Conservation (phyloP, 2,888 invertebrate genomes). For the Bruchidius siliquastri region DNA sequence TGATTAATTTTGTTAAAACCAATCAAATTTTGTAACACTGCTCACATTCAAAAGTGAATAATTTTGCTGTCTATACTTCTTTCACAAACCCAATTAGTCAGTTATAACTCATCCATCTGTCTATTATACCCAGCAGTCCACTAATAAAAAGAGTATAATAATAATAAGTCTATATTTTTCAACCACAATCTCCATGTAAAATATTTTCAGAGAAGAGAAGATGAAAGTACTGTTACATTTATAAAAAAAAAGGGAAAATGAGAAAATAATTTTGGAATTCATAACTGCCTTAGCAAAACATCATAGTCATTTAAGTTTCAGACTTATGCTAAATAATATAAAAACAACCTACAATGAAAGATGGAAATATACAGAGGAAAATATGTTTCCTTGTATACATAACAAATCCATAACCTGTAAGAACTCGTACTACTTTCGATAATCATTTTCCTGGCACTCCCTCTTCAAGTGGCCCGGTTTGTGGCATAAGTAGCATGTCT, state of each 20-base stretch:
- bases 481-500: constrained; percentile 91
- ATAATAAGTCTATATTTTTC: not conserved
- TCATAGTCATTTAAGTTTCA: not conserved
- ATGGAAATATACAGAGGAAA: not conserved
- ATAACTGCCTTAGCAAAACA: not conserved
- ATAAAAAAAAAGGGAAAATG: not conserved
- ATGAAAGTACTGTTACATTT: not conserved
- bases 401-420: not conserved
- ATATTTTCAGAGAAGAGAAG: not conserved
- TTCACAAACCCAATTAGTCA: not conserved
- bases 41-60: not conserved
- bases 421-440: constrained; percentile 48
- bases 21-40: too few relatives aligned
- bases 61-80: not conserved
- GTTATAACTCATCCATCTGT: not conserved
- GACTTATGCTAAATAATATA: not conserved
- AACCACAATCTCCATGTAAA: not conserved
- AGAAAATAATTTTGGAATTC: not conserved
- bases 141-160: not conserved
- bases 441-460: constrained; percentile 80
- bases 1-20: not conserved
- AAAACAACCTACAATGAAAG: not conserved
- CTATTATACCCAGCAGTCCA: not conserved
- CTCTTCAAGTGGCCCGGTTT: constrained; percentile 87
- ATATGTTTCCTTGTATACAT: not conserved